Base-by-base conservation (phyloP, 1,140 invertebrate genomes). In the Panulirus ornatus region DNA sequence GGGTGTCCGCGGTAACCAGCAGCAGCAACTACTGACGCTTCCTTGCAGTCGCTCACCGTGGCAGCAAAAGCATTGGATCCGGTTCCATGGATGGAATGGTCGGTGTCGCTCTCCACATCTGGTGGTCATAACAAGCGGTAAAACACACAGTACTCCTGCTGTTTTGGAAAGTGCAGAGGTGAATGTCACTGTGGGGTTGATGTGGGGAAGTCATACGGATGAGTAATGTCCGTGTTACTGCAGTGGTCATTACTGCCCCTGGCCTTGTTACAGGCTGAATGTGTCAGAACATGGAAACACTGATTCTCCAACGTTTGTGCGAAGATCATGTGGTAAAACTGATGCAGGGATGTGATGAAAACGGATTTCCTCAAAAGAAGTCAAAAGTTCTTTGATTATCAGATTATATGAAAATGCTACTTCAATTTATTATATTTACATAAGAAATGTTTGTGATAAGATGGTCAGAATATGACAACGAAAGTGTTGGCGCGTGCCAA, bases 111-210 rank as follows among this genome's bases (percentile, higher is more conserved):
- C 2, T 19, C 3, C 9, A 2, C 54, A 19, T 0, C 54, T 14
- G 3, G 54, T 58, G 19, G 54, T 22, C 1, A 58, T 47, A 16
- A 58, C 42, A 40, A 75, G 19, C 36, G 8, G 42, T 38, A 75
- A 75, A 76, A 38, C n/a, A n/a, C n/a, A n/a, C 36, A 42, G 9
- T 76, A 9, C 42, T 76, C 73, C 19, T 42, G 73, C 27, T 76
- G 36, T n/a, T 47, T n/a, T 47, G 40, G 75, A 78, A 78, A 78
- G 75, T 78, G 75, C 75, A 78, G 27, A 78, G 75, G 75, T 78
- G 40, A 47, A 78, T 47, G 73, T 47, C 40, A 73, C 30, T 27
- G 22, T 36, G 30, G 42, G 73, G 73, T 36, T 16, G 19, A 16
- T 76, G 42, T 42, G 34, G 0, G 16, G 36, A 22, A 19, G n/a